These are phyloP conservation scores for Drosophila tsacasi DNA, from an alignment of 1,140 invertebrate genomes.

Conservation along the genomic window DNA sequence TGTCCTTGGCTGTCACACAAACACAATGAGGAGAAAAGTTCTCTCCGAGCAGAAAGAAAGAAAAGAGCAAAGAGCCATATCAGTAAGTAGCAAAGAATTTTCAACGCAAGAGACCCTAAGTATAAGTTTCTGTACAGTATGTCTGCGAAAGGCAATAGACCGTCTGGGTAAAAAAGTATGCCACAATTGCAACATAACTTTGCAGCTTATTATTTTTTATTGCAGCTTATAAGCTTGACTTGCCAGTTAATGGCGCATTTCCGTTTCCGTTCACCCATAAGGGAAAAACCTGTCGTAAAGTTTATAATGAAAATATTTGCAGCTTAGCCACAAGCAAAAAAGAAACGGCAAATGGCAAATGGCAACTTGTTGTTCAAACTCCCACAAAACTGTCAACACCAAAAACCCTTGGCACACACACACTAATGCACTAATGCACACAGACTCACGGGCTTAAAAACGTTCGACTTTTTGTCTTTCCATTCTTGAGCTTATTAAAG, in stretches of 20 bases:
- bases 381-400: constrained; percentile 53
- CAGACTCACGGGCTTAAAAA: constrained; percentile 17
- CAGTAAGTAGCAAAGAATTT: constrained; percentile 56
- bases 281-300: constrained; percentile 74
- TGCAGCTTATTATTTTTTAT: constrained; percentile 83
- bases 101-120: constrained; percentile 42
- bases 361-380: constrained; percentile 72
- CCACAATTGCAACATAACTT: constrained; percentile 81
- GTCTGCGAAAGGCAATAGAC: constrained; percentile 19
- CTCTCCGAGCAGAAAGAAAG: constrained; percentile 12
- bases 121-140: constrained; percentile 9
- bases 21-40: constrained; percentile 55
- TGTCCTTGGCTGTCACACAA: constrained; percentile 53
- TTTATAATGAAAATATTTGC: constrained; percentile 82
- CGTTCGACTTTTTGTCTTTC: constrained; percentile 43
- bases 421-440: constrained; percentile 24
- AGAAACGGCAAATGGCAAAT: constrained; percentile 23
- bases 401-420: constrained; percentile 39
- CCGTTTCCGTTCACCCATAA: constrained; percentile 62
- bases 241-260: constrained; percentile 81
- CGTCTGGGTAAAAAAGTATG: constrained; percentile 51
- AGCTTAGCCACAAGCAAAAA: constrained; percentile 56
- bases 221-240: constrained; percentile 80
- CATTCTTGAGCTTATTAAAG: constrained; percentile 70
- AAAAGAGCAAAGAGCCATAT: constrained; percentile 51